Base-by-base conservation (phyloP, 92 coral and sea anemone genomes). In the Blastomussa wellsi region DNA sequence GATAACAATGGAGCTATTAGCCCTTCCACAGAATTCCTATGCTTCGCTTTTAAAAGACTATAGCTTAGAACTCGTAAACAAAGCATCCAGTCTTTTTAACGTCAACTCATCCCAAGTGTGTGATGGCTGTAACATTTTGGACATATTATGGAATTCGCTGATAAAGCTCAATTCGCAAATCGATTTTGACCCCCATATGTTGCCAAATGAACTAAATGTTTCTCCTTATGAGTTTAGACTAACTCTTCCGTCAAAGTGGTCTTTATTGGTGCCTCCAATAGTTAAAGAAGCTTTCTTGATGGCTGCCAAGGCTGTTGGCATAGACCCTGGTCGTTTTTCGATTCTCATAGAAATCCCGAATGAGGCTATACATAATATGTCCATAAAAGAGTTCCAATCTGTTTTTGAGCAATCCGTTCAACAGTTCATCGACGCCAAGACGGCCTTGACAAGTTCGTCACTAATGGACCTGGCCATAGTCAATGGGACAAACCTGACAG, bases 201-300 rank as follows among this genome's bases (percentile, higher is more conserved):
- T 94, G 1, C 87, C 93, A 24, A 36, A 79, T 52, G 85, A 91
- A 32, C 52, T 89, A 22, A 89, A 83, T 15, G 77, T 88, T 51
- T 72, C 88, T 55, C 64, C 44, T 37, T 79, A 89, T 37, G 95
- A 89, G 17, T 83, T 89, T 19, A 60, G 74, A 72, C 60, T 87
- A 20, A 88, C 87, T 42, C 70, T 87, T 19, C 93, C 95, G 17
- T 92, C 94, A 5, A 84, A 86, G 65, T 91, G 97, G 97, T 52
- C 88, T 5, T 33, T 74, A 26, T 13, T 90, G 22, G 80, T 91
- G 13, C 95, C 89, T 65, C 80, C 55, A 4, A 93, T 91, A 76
- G 83, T 91, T 4, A 81, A 73, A 10, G 86, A 85, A 29, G 82
- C 95, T n/a, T 93, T 74, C 76, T 32, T 22, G 2, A 92, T 65